These are phyloP conservation scores for Nysson spinosus DNA, from an alignment of 2,888 invertebrate genomes.

Conservation along the genomic window DNA sequence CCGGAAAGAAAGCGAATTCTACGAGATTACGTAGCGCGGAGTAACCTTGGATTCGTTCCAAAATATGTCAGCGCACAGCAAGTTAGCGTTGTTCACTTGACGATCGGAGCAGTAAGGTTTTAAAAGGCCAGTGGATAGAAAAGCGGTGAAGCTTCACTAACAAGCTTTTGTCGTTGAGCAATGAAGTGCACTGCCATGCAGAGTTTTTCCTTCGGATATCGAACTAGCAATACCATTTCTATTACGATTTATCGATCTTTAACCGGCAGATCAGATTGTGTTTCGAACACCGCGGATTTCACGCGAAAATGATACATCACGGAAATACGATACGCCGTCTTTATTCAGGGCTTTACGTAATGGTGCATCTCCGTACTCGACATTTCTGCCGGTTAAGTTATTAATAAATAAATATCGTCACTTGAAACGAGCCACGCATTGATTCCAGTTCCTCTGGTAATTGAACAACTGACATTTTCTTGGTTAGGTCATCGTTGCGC, in stretches of 20 bases:
- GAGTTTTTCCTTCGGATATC: conserved; percentile 9
- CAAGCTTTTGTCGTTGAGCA: conserved; percentile 56
- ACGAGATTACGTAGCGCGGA: conserved; percentile 7
- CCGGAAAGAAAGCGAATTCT: conserved; percentile 2
- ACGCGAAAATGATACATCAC: conserved; percentile 1
- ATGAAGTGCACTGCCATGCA: conserved; percentile 50
- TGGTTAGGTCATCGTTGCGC: no score
- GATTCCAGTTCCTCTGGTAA: not conserved
- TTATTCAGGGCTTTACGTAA: conserved; percentile 32
- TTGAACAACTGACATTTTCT: no score
- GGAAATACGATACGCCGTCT: not conserved
- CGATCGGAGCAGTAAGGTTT: conserved; percentile 22
- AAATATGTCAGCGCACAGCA: conserved; percentile 24
- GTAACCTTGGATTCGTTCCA: conserved; percentile 37
- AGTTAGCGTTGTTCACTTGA: conserved; percentile 8
- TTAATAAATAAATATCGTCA: conserved; percentile 38
- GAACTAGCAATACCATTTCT: conserved; percentile 3
- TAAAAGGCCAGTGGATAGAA: conserved; percentile 49
- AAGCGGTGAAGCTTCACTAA: conserved; percentile 44
- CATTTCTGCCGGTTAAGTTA: conserved; percentile 25
- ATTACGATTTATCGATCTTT: conserved; percentile 6
- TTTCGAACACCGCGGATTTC: no score
- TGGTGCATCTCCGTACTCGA: conserved; percentile 14
- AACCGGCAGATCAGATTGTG: conserved; percentile 13
- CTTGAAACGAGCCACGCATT: not conserved